A percentile compares a stretch with the other conserved stretches of the same genome.
phyloP scores from a whole-genome alignment of 2,888 invertebrate species.

The Agriopis aurantiaria region DNA sequence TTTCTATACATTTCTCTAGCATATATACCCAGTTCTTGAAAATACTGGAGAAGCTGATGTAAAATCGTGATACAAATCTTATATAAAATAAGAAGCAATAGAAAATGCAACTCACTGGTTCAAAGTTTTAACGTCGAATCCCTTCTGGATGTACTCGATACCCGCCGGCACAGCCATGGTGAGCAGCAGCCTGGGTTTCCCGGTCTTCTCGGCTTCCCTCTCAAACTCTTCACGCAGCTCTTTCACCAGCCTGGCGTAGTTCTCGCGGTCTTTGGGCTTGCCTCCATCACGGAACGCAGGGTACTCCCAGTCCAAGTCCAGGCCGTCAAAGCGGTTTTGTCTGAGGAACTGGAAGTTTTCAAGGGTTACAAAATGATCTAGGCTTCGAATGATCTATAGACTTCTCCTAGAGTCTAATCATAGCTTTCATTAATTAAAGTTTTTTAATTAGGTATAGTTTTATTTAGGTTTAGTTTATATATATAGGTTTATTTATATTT shows the following conservation, averaged over 20 bases:
- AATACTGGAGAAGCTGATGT: too few relatives aligned
- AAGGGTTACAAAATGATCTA: not conserved
- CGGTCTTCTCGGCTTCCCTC: conserved; percentile 93
- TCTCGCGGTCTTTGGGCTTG: conserved; percentile 93
- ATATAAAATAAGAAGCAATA: not conserved
- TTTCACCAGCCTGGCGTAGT: conserved; percentile 95
- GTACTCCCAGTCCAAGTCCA: conserved; percentile 97
- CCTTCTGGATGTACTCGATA: conserved; percentile 96
- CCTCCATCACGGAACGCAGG: conserved; percentile 93
- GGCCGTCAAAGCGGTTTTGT: conserved; percentile 96
- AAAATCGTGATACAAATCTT: too few relatives aligned
- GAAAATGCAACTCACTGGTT: conserved; percentile 88
- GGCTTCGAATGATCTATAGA: too few relatives aligned
- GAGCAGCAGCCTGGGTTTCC: conserved; percentile 91
- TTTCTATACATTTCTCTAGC: too few relatives aligned
- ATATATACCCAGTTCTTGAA: too few relatives aligned
- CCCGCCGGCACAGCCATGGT: conserved; percentile 98
- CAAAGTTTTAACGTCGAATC: conserved; percentile 95
- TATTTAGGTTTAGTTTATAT: too few relatives aligned
- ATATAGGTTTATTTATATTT: too few relatives aligned
- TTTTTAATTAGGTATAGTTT: too few relatives aligned
- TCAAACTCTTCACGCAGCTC: conserved; percentile 96
- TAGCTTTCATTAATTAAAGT: too few relatives aligned
- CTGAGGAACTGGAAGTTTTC: conserved; percentile 88
- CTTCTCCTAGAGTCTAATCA: too few relatives aligned